Evolutionary conservation across 2,113 vertebrate species (phyloP), one percentile per base, ranked within the genome.

Genomic region (Geothlypis trichas): DNA sequence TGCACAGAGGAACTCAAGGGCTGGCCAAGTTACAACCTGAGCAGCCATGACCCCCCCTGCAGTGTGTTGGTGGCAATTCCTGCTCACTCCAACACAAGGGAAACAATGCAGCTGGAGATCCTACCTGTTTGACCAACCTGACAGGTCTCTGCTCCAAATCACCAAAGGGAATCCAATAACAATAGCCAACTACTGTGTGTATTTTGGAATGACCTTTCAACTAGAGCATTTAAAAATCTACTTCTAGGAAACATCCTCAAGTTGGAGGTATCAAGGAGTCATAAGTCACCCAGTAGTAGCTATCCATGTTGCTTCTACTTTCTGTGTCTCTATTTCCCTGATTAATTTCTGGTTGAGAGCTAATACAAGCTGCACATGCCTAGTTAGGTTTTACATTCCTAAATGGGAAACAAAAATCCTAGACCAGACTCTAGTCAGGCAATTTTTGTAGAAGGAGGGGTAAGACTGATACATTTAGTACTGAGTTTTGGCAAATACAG

Each of bases 1-100:
- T 68, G n/a, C 31, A 14, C 1, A 14, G 14, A 74, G 37, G 16
- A 37, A n/a, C 26, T 24, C 39, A 39, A 41, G 27, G 74, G 16
- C 14, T 54, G 71, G 42, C 37, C 22, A 41, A n/a, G 17, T 15
- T 19, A 44, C 26, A 18, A 1, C 28, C 7, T n/a, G 37, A 66
- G 19, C 17, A 51, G 16, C 27, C 37, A 27, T 0, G 0, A 47
- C 44, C 18, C 42, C 26, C 74, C 66, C 46, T 39, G 85, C 59
- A 73, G 10, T 18, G 17, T 33, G 27, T 35, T 6, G 26, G n/a
- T 42, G 54, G 67, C 31, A 76, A 19, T 59, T 14, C 24, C 19
- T 10, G 9, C 35, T 85, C 27, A 30, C 24, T 55, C 49, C 5
- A 14, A 46, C 33, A 39, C 13, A 18, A 59, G 26, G 37, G 68